These are phyloP conservation scores for Choreutis nemorana DNA, from an alignment of 2,888 invertebrate species.

Conservation along the genomic window DNA sequence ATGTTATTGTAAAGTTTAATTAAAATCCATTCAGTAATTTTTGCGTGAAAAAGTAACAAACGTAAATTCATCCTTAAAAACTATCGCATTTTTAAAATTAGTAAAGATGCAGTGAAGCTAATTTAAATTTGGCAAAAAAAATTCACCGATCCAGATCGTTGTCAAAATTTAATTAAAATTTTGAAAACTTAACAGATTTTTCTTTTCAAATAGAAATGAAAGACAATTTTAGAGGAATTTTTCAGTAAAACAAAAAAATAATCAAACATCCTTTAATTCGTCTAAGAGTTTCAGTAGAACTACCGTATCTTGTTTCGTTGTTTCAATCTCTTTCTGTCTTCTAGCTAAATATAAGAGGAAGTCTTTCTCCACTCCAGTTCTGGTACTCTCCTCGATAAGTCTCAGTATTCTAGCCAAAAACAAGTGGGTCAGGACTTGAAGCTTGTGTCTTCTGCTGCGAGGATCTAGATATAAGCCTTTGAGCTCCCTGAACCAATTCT, in stretches of 20 bases:
- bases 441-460: constrained; percentile 15
- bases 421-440: constrained; percentile 32
- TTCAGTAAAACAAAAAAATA: constrained; percentile 13
- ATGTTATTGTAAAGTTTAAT: no score
- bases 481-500: constrained; percentile 32
- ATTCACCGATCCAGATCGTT: no score
- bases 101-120: no score
- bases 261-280: constrained; percentile 15
- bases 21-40: no score
- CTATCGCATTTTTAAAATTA: no score
- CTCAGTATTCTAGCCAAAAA: constrained; percentile 22
- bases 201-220: constrained; percentile 17
- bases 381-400: constrained; percentile 26
- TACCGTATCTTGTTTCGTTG: constrained; percentile 21
- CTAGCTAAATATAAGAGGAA: constrained; percentile 19
- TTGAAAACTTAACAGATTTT: constrained; percentile 5
- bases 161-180: background rate
- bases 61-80: no score
- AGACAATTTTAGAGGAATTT: no score
- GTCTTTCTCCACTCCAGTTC: constrained; percentile 20
- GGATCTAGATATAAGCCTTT: constrained; percentile 25
- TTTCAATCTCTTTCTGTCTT: constrained; percentile 18
- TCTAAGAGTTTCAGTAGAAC: constrained; percentile 25
- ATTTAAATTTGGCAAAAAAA: no score
- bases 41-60: no score